Conservation (phyloP, 2,888 invertebrate species). For the Tanytarsus gracilentus region DNA sequence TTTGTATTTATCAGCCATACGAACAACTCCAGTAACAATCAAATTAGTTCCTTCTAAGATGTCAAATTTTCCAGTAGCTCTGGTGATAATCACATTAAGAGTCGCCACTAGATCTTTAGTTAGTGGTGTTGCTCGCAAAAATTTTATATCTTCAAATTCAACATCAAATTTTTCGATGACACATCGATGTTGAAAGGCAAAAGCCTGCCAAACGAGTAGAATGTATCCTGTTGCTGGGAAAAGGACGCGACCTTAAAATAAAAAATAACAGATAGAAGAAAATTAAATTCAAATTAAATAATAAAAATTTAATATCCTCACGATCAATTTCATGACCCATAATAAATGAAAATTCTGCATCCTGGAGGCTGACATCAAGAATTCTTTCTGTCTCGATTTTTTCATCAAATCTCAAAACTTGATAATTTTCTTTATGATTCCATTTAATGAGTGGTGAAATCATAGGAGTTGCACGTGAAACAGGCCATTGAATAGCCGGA, state of each 20-base stretch:
- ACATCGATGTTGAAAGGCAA: slow-evolving; percentile 54
- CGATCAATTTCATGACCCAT: slow-evolving; percentile 79
- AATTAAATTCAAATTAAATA: background rate
- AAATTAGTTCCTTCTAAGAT: slow-evolving; percentile 59
- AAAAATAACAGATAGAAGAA: slow-evolving; percentile 1
- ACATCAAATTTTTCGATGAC: slow-evolving; percentile 63
- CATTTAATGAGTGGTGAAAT: slow-evolving; percentile 73
- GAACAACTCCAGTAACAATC: slow-evolving; percentile 61
- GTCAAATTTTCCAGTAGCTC: slow-evolving; percentile 53
- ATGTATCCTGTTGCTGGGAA: slow-evolving; percentile 85
- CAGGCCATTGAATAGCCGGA: slow-evolving; percentile 67
- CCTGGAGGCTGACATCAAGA: slow-evolving; percentile 50
- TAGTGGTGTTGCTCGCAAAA: slow-evolving; percentile 74
- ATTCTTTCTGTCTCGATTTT: slow-evolving; percentile 58
- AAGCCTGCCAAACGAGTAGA: slow-evolving; percentile 64
- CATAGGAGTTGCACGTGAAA: slow-evolving; percentile 77
- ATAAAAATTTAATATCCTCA: slow-evolving; percentile 38
- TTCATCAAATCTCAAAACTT: slow-evolving; percentile 57
- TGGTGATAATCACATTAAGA: slow-evolving; percentile 50
- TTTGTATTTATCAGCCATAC: slow-evolving; percentile 45
- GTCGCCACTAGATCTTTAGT: slow-evolving; percentile 52
- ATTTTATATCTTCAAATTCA: slow-evolving; percentile 74
- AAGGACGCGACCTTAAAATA: slow-evolving; percentile 53
- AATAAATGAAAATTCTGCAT: slow-evolving; percentile 63
- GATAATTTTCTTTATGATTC: slow-evolving; percentile 77